These are phyloP conservation scores for Zeugodacus cucurbitae DNA, from an alignment of 1,140 invertebrate species.

Conservation along the genomic window DNA sequence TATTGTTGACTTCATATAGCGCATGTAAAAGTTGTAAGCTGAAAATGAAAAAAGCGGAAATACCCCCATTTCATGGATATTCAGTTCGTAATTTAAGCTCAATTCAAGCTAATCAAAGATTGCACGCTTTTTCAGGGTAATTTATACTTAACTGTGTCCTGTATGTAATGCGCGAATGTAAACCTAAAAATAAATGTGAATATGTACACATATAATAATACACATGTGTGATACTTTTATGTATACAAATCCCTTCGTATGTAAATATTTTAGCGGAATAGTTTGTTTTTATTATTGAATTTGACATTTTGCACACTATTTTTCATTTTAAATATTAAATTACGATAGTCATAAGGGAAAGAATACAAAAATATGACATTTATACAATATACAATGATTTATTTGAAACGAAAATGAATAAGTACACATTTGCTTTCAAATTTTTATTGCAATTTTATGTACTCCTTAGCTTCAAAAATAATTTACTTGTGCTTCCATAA, in stretches of 20 bases:
- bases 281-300: background rate
- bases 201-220: background rate
- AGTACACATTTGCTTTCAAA: too few relatives aligned
- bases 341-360: too few relatives aligned
- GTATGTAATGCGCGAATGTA: background rate
- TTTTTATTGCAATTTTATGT: too few relatives aligned
- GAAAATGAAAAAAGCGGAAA: conserved; percentile 61
- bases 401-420: too few relatives aligned
- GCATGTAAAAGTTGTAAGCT: conserved; percentile 62
- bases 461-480: too few relatives aligned
- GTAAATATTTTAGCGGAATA: background rate
- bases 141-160: conserved; percentile 44
- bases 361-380: too few relatives aligned
- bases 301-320: too few relatives aligned
- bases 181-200: background rate
- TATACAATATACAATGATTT: too few relatives aligned
- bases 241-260: background rate
- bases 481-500: too few relatives aligned
- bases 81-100: conserved; percentile 60
- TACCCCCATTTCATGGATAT: conserved; percentile 61
- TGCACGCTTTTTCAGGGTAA: conserved; percentile 61
- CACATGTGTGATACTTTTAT: background rate
- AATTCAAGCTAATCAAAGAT: conserved; percentile 53
- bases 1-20: conserved; percentile 45
- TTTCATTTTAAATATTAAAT: too few relatives aligned